Evolutionary conservation across 2,888 invertebrate genomes (phyloP).

Genomic region (Dusona sp.): DNA sequence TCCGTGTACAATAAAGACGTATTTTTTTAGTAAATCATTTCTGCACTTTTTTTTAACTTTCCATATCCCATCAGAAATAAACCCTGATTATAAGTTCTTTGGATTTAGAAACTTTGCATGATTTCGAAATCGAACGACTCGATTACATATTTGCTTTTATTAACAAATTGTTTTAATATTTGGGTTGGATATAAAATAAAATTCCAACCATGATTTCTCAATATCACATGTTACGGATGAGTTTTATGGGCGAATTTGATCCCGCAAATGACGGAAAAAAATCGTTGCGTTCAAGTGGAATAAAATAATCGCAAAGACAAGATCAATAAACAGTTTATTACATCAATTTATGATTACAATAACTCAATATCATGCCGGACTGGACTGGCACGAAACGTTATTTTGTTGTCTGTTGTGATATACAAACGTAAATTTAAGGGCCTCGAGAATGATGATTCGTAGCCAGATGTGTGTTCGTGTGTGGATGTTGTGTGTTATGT

Average conservation of each 20-base stretch:
- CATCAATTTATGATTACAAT: constrained; percentile 72
- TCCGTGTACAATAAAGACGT: constrained; percentile 75
- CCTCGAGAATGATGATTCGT: constrained; percentile 41
- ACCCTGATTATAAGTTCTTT: not conserved
- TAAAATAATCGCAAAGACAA: constrained; percentile 42
- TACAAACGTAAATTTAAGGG: constrained; percentile 62
- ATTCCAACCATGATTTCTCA: not conserved
- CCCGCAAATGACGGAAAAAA: not conserved
- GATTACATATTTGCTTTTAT: not conserved
- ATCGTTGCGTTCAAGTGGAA: not conserved
- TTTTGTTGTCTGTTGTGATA: constrained; percentile 36
- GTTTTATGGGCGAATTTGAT: too few species aligned
- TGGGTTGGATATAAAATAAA: not conserved
- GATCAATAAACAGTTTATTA: constrained; percentile 70
- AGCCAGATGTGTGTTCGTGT: constrained; percentile 29
- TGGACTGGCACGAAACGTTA: constrained; percentile 60
- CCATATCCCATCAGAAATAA: not conserved
- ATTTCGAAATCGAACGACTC: not conserved
- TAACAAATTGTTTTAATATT: not conserved
- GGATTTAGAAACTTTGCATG: not conserved
- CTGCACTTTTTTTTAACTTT: not conserved
- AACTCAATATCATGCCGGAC: constrained; percentile 66
- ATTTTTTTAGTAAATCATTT: constrained; percentile 69
- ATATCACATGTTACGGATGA: not conserved
- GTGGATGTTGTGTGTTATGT: constrained; percentile 35